Percentiles rank a stretch among this genome's conserved stretches.
These are phyloP conservation scores for Rhingia rostrata DNA, from an alignment of 2,888 invertebrate species.

Conservation along the genomic window DNA sequence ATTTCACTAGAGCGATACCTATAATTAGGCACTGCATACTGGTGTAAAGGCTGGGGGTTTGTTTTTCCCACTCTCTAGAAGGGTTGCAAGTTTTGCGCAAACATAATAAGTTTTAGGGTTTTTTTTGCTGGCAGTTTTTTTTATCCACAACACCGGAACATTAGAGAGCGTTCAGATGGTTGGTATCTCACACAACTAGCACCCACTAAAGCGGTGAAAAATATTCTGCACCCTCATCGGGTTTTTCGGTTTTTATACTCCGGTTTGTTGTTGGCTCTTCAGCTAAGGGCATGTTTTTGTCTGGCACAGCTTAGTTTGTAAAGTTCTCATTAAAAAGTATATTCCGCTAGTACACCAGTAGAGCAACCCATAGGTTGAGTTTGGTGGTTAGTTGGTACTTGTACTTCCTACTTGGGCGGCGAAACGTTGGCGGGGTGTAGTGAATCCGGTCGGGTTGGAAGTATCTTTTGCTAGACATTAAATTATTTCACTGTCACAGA, in stretches of 20 bases:
- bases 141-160: conserved; percentile 59
- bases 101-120: conserved; percentile 42
- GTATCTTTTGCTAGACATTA: conserved; percentile 62
- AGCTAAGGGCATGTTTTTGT: conserved; percentile 38
- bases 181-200: conserved; percentile 53
- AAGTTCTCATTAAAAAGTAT: conserved; percentile 69
- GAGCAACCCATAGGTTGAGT: background rate
- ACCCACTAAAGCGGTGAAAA: conserved; percentile 63
- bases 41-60: conserved; percentile 8
- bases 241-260: conserved; percentile 21
- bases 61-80: conserved; percentile 6
- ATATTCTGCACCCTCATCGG: conserved; percentile 62
- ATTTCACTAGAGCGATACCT: conserved; percentile 53
- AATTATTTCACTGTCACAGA: conserved; percentile 72
- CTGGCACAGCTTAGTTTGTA: conserved; percentile 54
- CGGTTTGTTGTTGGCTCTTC: background rate
- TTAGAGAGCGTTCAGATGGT: conserved; percentile 49
- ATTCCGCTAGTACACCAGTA: conserved; percentile 31
- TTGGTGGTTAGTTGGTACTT: background rate
- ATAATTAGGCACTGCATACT: conserved; percentile 61
- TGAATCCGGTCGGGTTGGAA: conserved; percentile 38
- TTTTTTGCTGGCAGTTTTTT: conserved; percentile 7
- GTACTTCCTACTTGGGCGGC: conserved; percentile 47
- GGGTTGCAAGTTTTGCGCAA: conserved; percentile 57
- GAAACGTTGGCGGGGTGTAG: conserved; percentile 25